Base-by-base conservation (phyloP, 2,888 invertebrate genomes). In the Pterobdella sp. region DNA sequence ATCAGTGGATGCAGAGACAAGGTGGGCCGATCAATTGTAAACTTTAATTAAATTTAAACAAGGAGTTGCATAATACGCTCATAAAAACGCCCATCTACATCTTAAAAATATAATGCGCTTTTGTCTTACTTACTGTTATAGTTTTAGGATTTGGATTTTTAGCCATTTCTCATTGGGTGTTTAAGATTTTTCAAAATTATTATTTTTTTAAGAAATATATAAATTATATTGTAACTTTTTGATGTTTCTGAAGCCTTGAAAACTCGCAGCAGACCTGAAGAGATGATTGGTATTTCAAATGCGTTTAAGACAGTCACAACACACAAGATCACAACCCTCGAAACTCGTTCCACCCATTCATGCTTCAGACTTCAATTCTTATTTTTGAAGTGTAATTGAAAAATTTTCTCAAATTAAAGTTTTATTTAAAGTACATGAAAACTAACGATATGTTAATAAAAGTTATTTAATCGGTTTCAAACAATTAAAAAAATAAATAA, bases 1-100 rank as follows among this genome's bases (percentile, higher is more conserved):
- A 63, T 63, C 63, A n/a, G n/a, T 7, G 31, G 26, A 63, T 63
- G 31, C 52, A n/a, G 63, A 42, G 49, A 42, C 49, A 42, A 42
- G 49, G 22, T 42, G 49, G 49, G 49, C 49, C 22, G 49, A 42
- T 42, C 49, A 42, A 42, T 42, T 42, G 49, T 42, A 22, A 42
- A 22, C 49, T 42, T 42, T 42, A 42, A 42, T 42, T 42, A 14
- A 42, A 42, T 42, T 42, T 42, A 42, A 42, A 42, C 49, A 42
- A 42, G 49, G 10, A 7, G 7, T 42, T 22, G 49, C 49, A 42
- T 42, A 42, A 42, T 42, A 42, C 49, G 49, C 7, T 22, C 49
- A 42, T 42, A 42, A 42, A 42, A 42, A 22, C 22, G 49, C 7
- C 7, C 49, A 22, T 42, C 49, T 22, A 14, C 49, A 42, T 42